Evolutionary conservation across 2,888 invertebrate species (phyloP).

Genomic region (Eristalinus aeneus): DNA sequence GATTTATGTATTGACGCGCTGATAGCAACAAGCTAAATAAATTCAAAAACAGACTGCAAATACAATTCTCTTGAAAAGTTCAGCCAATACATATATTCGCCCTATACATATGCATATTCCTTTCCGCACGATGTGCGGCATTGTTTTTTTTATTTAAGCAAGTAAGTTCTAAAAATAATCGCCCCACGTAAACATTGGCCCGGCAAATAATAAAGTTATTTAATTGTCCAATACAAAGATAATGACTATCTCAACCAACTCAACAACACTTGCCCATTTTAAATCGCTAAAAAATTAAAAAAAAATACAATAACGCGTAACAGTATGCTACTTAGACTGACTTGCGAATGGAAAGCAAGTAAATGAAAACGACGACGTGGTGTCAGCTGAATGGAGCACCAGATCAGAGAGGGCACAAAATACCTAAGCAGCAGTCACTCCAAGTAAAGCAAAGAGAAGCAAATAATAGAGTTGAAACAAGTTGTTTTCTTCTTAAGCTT

Average conservation of each 20-base stretch:
- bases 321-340: conserved; percentile 3
- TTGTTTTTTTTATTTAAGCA: background rate
- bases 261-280: conserved; percentile 26
- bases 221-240: conserved; percentile 31
- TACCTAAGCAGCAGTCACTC: background rate
- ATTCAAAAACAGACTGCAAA: conserved; percentile 30
- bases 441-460: background rate
- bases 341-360: conserved; percentile 36
- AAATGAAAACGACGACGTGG: conserved; percentile 1
- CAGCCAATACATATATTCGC: background rate
- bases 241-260: conserved; percentile 7
- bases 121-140: background rate
- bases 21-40: conserved; percentile 38
- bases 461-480: background rate
- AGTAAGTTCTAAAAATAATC: conserved; percentile 34
- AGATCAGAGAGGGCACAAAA: conserved; percentile 10
- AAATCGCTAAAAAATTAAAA: background rate
- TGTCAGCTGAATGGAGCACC: conserved; percentile 16
- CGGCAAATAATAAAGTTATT: conserved; percentile 31
- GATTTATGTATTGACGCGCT: background rate
- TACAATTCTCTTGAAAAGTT: conserved; percentile 12
- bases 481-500: conserved; percentile 23
- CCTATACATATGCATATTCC: background rate
- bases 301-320: background rate
- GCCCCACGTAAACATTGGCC: conserved; percentile 25